Evolutionary conservation across 2,113 vertebrate species (phyloP), one percentile per base, ranked within the genome.

Genomic region (Zosterops lateralis): DNA sequence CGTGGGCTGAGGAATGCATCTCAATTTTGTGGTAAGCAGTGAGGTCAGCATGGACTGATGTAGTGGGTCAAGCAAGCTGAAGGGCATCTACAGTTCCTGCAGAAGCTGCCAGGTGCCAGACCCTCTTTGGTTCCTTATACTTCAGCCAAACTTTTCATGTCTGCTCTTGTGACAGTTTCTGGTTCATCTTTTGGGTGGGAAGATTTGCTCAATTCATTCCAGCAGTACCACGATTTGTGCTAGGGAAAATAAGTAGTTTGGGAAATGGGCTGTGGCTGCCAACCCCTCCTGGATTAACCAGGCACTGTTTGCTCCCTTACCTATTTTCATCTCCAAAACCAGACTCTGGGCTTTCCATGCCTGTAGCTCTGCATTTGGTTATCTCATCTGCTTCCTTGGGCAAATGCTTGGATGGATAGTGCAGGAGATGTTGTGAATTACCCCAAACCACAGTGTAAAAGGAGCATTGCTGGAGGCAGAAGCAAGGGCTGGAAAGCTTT

Each of bases 351-450:
- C 20, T 45, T 70, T 48, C 45, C n/a, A 4, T 3, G 22, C 50
- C 60, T 40, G 54, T 1, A 19, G 48, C 29, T 4, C 29, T 5
- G 4, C 4, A 2, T 24, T 31, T 5, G 6, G 36, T 38, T 64
- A 22, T 54, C 25, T 31, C 0, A 0, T n/a, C 44, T 89, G 44
- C 20, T 54, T 68, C 25, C 31, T 12, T 0, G 0, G 54, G 40
- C 22, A 65, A 14, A 19, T 2, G 4, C 44, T 75, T 61, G 16
- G 32, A 17, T 17, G 70, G 42, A 22, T 3, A 67, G 58, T 34
- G 26, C 42, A 61, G 65, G 50, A 79, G 57, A 54, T 16, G 19
- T 58, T 73, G 18, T 45, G 81, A 47, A 19, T 15, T 21, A 60
- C 31, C 24, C 12, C 16, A 58, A 79, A 18, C 9, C 9, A 29